Evolutionary conservation across 2,797 vertebrate genomes (phyloP), one percentile per base, ranked within the genome.

Genomic region (Urosaurus nigricauda): DNA sequence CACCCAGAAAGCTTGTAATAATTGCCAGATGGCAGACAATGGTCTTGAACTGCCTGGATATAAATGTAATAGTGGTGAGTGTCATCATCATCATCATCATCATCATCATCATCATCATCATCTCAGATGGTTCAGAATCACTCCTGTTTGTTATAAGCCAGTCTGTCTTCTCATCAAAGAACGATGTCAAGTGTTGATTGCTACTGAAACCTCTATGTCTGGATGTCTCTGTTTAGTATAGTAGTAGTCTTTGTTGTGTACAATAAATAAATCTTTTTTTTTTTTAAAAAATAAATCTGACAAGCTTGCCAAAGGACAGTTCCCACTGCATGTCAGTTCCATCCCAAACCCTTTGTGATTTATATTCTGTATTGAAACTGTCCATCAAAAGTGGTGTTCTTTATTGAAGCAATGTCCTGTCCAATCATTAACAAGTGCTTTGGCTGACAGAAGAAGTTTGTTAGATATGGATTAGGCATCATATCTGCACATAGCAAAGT

Each of bases 381-480:
- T 88, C 88, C 88, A 40, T 90, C 88, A 93, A 82, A 85, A 65
- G 26, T 77, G 60, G 35, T 84, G 86, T 79, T 90, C 58, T 83
- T 92, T 35, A 63, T 86, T 77, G 79, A 88, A 90, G 37, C 77
- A 1, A 47, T 58, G 88, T 93, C 86, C 82, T n/a, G 35, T 82
- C 74, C 40, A 91, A 85, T n/a, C 89, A 85, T 90, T 91, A 92
- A 87, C 51, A 90, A 80, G 83, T 19, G 24, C 89, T 91, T 79
- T 90, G 90, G 93, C 73, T 90, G 93, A 92, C 90, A 94, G 88
- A 68, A 82, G 89, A 91, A 83, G 75, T 94, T 90, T 93, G 80
- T 85, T 91, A 77, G 73, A 79, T 90, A 75, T 79, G 83, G 71
- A 88, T 90, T 88, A 91, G 86, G 70, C 68, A 81, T 81, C 84